Conservation (phyloP, 2,888 invertebrate genomes). For the Synergus umbraculus region DNA sequence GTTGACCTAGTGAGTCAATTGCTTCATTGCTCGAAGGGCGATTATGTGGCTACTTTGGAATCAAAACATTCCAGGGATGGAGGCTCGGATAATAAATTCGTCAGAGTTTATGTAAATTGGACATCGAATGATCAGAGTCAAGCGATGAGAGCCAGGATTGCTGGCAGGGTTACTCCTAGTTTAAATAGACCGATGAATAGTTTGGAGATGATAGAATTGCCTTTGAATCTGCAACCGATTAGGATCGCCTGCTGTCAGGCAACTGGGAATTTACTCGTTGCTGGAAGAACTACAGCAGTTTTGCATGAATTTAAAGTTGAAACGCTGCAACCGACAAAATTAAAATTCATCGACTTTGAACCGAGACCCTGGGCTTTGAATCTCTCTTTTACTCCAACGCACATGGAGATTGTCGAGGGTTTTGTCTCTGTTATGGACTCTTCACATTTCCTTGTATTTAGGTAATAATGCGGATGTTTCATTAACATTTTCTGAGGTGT, state of each 20-base stretch:
- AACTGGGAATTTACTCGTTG: conserved; percentile 78
- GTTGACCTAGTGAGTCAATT: conserved; percentile 85
- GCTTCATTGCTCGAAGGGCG: conserved; percentile 84
- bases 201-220: conserved; percentile 87
- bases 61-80: conserved; percentile 77
- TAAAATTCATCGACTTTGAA: conserved; percentile 85
- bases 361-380: conserved; percentile 83
- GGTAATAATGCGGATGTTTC: not conserved
- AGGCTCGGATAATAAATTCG: conserved; percentile 77
- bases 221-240: conserved; percentile 81
- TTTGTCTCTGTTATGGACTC: conserved; percentile 83
- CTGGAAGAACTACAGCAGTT: conserved; percentile 76
- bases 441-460: conserved; percentile 82
- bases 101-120: conserved; percentile 88
- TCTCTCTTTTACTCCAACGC: conserved; percentile 81
- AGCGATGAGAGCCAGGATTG: conserved; percentile 84
- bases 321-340: conserved; percentile 83
- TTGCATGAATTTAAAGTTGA: conserved; percentile 83
- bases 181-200: conserved; percentile 81
- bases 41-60: conserved; percentile 84
- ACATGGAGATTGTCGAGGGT: conserved; percentile 83
- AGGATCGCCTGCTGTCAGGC: conserved; percentile 82
- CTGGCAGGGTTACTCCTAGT: conserved; percentile 86
- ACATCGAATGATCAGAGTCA: conserved; percentile 78
- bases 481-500: not conserved